Evolutionary conservation across 2,113 vertebrate genomes (phyloP).

Genomic region (Stigmatopora nigra): DNA sequence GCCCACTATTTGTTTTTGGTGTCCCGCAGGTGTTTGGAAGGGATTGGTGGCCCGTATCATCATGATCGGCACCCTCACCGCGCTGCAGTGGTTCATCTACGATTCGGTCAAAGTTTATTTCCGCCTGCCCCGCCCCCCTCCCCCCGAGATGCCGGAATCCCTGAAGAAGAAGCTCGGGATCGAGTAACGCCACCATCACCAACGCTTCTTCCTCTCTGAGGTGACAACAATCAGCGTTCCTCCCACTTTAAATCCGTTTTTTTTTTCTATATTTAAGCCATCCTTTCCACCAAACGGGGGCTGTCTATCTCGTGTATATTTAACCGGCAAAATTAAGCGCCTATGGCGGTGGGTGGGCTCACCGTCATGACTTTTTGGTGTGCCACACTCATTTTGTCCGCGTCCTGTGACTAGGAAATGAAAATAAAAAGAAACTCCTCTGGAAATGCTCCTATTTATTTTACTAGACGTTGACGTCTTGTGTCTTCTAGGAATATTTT

Average conservation of each 20-base stretch:
- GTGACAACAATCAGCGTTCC: conserved; percentile 6
- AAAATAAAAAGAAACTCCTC: conserved; percentile 19
- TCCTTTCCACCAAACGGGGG: conserved; percentile 16
- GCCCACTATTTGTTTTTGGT: not conserved
- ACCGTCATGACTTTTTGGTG: conserved; percentile 7
- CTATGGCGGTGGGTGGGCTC: conserved; percentile 5
- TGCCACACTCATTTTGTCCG: conserved; percentile 55
- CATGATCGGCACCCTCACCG: conserved; percentile 98
- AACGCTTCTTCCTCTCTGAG: not conserved
- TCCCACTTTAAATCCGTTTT: conserved; percentile 15
- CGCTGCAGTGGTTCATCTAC: conserved; percentile 99
- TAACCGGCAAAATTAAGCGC: conserved; percentile 10
- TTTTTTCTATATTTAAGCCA: conserved; percentile 65
- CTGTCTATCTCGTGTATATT: conserved; percentile 46
- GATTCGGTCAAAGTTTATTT: conserved; percentile 99
- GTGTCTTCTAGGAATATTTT: too few relatives aligned
- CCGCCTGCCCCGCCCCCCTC: conserved; percentile 94
- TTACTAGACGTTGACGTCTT: too few relatives aligned
- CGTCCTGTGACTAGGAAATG: conserved; percentile 54
- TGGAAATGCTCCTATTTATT: not conserved
- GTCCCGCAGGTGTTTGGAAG: conserved; percentile 88
- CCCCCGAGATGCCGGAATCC: conserved; percentile 97
- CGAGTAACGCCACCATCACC: conserved; percentile 65
- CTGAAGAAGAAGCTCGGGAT: conserved; percentile 97
- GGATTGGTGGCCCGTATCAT: conserved; percentile 96